Percentiles rank a stretch among this genome's conserved stretches.
Evolutionary conservation across 2,113 vertebrate genomes (phyloP).

Genomic region (Collichthys lucidus): DNA sequence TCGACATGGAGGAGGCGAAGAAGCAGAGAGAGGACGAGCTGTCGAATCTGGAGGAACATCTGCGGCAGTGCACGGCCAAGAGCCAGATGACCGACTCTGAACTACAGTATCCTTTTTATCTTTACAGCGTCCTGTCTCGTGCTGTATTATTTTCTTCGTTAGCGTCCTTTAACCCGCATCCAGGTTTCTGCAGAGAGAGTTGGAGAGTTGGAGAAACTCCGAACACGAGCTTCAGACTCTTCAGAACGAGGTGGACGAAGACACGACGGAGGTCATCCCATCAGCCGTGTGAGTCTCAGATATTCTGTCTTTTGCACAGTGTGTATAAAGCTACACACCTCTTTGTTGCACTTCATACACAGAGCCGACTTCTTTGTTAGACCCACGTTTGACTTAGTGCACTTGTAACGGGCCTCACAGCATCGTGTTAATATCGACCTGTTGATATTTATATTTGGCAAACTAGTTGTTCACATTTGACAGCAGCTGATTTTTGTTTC

Average conservation of each 20-base stretch:
- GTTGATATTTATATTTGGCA: too few relatives aligned
- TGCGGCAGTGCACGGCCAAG: constrained; percentile 74
- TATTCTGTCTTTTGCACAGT: too few relatives aligned
- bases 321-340: too few relatives aligned
- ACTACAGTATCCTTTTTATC: constrained; percentile 80
- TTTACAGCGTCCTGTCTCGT: neutral
- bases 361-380: too few relatives aligned
- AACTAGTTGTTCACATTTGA: too few relatives aligned
- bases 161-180: constrained; percentile 49
- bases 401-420: too few relatives aligned
- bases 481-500: neutral
- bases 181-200: constrained; percentile 84
- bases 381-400: too few relatives aligned
- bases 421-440: too few relatives aligned
- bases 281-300: constrained; percentile 80
- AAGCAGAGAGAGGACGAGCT: constrained; percentile 69
- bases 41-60: constrained; percentile 79
- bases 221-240: constrained; percentile 81
- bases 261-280: constrained; percentile 84
- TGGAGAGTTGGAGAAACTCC: constrained; percentile 77
- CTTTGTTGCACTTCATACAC: too few relatives aligned
- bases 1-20: constrained; percentile 79
- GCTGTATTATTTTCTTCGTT: neutral
- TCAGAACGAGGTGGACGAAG: constrained; percentile 82
- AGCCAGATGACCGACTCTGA: constrained; percentile 76